phyloP scores from a whole-genome alignment of 2,113 vertebrate genomes.

The Pogonocichla stellata region DNA sequence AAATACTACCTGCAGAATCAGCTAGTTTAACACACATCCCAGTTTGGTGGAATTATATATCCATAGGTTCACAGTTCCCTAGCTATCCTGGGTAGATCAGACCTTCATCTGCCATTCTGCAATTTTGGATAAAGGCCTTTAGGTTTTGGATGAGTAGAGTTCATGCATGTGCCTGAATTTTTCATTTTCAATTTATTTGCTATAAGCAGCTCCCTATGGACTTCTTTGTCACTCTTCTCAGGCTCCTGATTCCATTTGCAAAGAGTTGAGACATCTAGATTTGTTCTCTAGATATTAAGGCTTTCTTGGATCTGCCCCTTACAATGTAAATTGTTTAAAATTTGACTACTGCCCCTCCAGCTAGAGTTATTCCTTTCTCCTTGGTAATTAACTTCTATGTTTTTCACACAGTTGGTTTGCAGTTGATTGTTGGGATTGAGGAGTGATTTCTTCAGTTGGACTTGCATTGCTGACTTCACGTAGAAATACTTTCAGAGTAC shows the following conservation, averaged over 20 bases:
- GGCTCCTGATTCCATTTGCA: background rate
- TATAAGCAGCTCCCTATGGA: background rate
- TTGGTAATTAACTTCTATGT: background rate
- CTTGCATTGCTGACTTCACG: background rate
- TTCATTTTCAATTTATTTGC: background rate
- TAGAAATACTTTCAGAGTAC: background rate
- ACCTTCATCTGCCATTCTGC: background rate
- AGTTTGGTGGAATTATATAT: background rate
- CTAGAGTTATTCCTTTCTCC: background rate
- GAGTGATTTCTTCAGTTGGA: background rate
- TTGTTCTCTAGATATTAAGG: background rate
- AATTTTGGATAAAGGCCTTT: background rate
- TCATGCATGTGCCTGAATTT: background rate
- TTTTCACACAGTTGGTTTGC: background rate
- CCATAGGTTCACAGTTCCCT: background rate
- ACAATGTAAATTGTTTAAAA: background rate
- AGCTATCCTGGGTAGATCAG: background rate
- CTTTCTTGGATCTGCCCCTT: background rate
- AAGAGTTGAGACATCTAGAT: background rate
- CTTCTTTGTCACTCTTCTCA: background rate
- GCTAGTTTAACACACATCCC: background rate
- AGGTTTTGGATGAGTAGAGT: background rate
- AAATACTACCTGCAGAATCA: background rate
- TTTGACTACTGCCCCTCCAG: background rate
- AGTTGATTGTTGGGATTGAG: background rate